A percentile compares a stretch with the other conserved stretches of the same genome.
Conservation (phyloP, 2,113 vertebrate genomes). For the Eira barbara region DNA sequence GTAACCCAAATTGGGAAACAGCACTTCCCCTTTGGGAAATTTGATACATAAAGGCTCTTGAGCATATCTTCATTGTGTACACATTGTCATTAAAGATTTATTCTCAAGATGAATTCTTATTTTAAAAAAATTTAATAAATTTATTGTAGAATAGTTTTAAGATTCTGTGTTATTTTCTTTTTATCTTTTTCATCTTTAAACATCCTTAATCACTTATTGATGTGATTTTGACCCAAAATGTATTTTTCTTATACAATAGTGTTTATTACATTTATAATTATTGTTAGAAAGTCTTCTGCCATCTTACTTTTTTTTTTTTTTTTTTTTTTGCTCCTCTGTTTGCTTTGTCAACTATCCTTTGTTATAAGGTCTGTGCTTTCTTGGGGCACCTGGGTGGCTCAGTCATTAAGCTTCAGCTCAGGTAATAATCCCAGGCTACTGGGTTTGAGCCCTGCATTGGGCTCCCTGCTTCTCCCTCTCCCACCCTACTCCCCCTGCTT, state of each 20-base stretch:
- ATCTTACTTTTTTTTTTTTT: not conserved
- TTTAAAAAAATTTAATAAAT: not conserved
- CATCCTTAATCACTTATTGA: not conserved
- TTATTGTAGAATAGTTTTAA: slow-evolving; percentile 19
- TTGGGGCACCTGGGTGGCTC: not conserved
- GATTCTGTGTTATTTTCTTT: not conserved
- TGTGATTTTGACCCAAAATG: slow-evolving; percentile 7
- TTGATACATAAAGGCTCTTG: not conserved
- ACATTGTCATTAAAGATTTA: not conserved
- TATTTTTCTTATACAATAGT: not conserved
- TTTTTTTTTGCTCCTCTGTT: not conserved
- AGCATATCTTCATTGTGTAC: not conserved
- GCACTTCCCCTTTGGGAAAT: not conserved
- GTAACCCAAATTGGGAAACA: not conserved
- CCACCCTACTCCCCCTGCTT: no score
- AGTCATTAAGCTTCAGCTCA: no score
- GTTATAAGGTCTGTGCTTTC: not conserved
- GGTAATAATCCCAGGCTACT: no score
- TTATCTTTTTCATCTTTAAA: not conserved
- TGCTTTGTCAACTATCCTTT: not conserved
- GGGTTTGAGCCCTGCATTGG: no score
- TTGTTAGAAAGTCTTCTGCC: not conserved
- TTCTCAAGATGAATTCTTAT: not conserved
- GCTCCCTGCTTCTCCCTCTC: no score
- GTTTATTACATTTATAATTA: not conserved